Percentiles rank a stretch among this genome's conserved stretches.
phyloP scores from a whole-genome alignment of 2,113 vertebrate species.

The Atherinomorus stipes region DNA sequence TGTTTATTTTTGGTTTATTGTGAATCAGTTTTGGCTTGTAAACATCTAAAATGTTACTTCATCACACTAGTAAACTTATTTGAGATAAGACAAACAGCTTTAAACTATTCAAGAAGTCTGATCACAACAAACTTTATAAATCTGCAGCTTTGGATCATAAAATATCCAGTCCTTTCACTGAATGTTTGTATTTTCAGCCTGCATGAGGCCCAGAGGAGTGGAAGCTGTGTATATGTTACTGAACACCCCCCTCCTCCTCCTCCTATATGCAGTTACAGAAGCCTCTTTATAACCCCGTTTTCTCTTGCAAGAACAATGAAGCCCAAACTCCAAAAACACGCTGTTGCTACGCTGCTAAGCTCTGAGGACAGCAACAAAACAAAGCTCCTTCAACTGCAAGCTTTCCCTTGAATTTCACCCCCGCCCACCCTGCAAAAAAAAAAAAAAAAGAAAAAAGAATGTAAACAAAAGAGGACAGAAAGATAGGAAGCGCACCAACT shows the following conservation, averaged over 20 bases:
- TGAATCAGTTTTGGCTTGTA: too few species aligned
- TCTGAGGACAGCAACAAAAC: slow-evolving; percentile 47
- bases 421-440: not conserved
- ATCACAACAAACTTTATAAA: too few species aligned
- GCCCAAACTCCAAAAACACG: slow-evolving; percentile 18
- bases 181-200: too few species aligned
- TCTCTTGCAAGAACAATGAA: slow-evolving; percentile 35
- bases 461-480: slow-evolving; percentile 66
- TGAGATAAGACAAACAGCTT: too few species aligned
- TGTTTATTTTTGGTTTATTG: too few species aligned
- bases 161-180: too few species aligned
- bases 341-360: slow-evolving; percentile 56
- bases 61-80: too few species aligned
- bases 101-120: too few species aligned
- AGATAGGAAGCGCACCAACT: slow-evolving; percentile 42
- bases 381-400: slow-evolving; percentile 32
- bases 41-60: too few species aligned
- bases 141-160: too few species aligned
- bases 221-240: not conserved
- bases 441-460: slow-evolving; percentile 21
- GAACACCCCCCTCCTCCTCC: not conserved
- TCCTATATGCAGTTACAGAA: slow-evolving; percentile 7
- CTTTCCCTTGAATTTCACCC: slow-evolving; percentile 40
- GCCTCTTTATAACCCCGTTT: slow-evolving; percentile 29
- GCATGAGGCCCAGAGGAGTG: not conserved